Evolutionary conservation across 2,888 invertebrate genomes (phyloP), one percentile per base, ranked within the genome.

Genomic region (Ligdia adustata): DNA sequence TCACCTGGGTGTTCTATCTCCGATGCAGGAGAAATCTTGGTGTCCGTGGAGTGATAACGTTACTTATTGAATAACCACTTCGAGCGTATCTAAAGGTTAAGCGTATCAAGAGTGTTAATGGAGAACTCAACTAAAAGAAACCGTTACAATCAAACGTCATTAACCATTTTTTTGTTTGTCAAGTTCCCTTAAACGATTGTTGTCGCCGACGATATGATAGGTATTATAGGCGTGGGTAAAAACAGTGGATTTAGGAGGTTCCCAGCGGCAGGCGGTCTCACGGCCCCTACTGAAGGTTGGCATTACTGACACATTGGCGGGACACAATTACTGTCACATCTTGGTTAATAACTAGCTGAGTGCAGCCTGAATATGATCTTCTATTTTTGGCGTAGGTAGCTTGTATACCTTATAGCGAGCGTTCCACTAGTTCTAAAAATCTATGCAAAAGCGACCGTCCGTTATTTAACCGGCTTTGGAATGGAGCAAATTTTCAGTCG

Each of bases 221-320:
- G 50, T 54, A 51, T 51, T 45, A 48, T 33, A 40, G 24, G 34
- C 33, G 26, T 43, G 44, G 51, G 58, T 55, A 63, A 65, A 69
- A 69, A 75, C 69, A 69, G 72, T 73, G 60, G 61, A 69, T 67
- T 68, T 55, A 64, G 64, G 63, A 41, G 62, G 62, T 77, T 78
- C 79, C 70, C 78, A 78, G 70, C 62, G 11, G 4, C 6, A 5
- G 18, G 0, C 27, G 27, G 13, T 79, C 79, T 48, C 79, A 79
- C 79, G 79, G 79, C 79, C 78, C 63, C 60, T 2, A 12, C 41
- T 15, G 52, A 69, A 68, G 74, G 69, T 56, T 52, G 56, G 46
- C 41, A 29, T 46, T 44, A 54, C 52, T 52, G 58, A 50, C 56
- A 59, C 45, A 59, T 50, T 53, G n/a, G 15, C 55, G 45, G 42